Base-by-base conservation (phyloP, 2,888 invertebrate species). In the Melanargia galathea region DNA sequence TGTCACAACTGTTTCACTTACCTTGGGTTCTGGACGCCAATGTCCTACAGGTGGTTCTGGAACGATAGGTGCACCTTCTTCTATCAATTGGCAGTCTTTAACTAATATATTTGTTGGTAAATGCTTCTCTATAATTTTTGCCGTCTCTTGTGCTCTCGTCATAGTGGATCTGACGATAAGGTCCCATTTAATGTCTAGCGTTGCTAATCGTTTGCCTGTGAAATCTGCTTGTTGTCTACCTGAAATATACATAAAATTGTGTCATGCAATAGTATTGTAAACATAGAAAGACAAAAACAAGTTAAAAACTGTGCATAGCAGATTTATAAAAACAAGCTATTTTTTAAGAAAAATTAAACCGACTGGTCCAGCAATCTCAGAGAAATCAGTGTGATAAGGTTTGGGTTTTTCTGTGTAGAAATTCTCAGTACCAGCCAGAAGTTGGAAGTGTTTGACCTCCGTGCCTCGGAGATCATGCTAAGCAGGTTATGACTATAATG, bases 1-100 rank as follows among this genome's bases (percentile, higher is more conserved):
- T 18, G 16, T 1, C 2, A 7, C 18, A 43, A 43, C 16, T 43
- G 16, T 18, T 16, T 26, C 16, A 40, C 84, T 84, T 92, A 92
- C 90, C 81, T 77, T 81, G 60, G 85, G 82, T 69, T 97, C 97
- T 0, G 98, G 97, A 76, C 93, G 94, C 98, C 98, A 99, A 76
- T 95, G 94, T 0, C 96, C 95, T 0, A 96, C 92, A 0, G 97
- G 96, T 0, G 99, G 99, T 76, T 99, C 98, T 0, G 99, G 98
- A 0, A 97, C 96, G 71, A 98, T 95, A 0, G 99, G 99, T 0
- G 98, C 97, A 0, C 99, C 99, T 86, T 99, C 99, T 63, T 96
- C 93, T 20, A 99, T 86, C 72, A 97, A 86, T 73, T 94, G 93
- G 78, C 96, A 96, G 71, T 95, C 92, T 62, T 92, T 92, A 0